Conservation (phyloP, 2,888 invertebrate species). For the Netelia virgata region DNA sequence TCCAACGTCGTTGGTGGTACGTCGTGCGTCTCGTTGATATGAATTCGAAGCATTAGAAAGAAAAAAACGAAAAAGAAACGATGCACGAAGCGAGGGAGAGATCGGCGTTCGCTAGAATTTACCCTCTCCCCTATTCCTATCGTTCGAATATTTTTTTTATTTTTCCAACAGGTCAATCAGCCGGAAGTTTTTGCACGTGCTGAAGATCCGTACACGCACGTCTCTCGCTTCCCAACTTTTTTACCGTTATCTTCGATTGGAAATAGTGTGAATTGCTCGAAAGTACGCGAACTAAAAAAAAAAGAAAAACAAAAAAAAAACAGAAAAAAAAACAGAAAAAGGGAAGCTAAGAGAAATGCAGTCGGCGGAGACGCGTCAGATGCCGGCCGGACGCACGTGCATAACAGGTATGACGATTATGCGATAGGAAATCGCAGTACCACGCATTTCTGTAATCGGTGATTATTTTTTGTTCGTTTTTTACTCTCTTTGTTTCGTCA, state of each 20-base stretch:
- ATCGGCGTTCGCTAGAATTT: background rate
- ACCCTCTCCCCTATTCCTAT: constrained; percentile 6
- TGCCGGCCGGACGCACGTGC: constrained; percentile 70
- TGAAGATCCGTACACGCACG: constrained; percentile 16
- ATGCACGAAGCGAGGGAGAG: background rate
- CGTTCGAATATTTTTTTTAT: constrained; percentile 57
- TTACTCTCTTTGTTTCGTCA: background rate
- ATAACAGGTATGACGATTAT: constrained; percentile 69
- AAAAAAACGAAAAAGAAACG: no score
- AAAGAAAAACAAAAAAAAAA: constrained; percentile 18
- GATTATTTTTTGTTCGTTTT: constrained; percentile 7
- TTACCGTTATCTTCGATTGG: background rate
- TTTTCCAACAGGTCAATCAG: constrained; percentile 69
- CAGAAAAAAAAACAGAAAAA: constrained; percentile 17
- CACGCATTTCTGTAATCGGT: background rate
- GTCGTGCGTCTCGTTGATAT: no score
- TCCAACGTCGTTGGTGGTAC: no score
- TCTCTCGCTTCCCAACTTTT: background rate
- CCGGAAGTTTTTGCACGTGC: constrained; percentile 41
- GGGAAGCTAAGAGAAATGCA: constrained; percentile 67
- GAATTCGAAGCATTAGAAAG: no score
- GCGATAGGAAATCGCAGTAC: constrained; percentile 9
- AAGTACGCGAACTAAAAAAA: constrained; percentile 5
- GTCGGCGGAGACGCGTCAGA: constrained; percentile 68
- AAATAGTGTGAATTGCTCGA: background rate